Conservation (phyloP, 2,113 vertebrate species). For the Eudyptes chrysolophus region DNA sequence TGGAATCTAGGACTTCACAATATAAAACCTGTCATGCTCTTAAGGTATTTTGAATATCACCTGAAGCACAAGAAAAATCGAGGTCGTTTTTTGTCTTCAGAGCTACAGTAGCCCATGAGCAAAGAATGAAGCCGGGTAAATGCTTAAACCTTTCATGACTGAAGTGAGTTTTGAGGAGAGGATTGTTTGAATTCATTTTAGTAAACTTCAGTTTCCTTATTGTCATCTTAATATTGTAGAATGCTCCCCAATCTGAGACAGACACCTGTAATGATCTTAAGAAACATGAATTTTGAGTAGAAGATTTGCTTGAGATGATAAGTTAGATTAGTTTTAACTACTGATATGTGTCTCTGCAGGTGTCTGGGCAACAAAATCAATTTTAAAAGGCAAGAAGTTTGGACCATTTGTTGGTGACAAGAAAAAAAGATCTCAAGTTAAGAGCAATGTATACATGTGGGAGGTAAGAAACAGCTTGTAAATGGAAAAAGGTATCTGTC, state of each 20-base stretch:
- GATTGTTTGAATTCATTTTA: not conserved
- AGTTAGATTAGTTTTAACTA: not conserved
- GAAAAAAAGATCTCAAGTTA: constrained; percentile 94
- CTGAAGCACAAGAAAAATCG: not conserved
- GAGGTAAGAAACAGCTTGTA: constrained; percentile 81
- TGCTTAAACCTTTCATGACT: not conserved
- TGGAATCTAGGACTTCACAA: not conserved
- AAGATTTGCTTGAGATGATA: not conserved
- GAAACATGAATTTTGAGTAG: not conserved
- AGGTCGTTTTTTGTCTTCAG: not conserved
- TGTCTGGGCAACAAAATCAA: constrained; percentile 88
- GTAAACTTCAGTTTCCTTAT: not conserved
- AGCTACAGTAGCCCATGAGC: not conserved
- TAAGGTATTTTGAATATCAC: not conserved
- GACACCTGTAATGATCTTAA: not conserved
- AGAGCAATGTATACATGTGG: constrained; percentile 97
- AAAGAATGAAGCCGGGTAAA: not conserved
- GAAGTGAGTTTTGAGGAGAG: not conserved
- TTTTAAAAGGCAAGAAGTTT: constrained; percentile 92
- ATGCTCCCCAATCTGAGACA: not conserved
- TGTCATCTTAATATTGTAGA: not conserved
- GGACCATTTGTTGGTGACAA: constrained; percentile 92
- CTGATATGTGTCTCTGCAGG: constrained; percentile 72
- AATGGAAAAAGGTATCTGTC: not conserved
- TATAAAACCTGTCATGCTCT: not conserved